Evolutionary conservation across 2,888 invertebrate species (phyloP).

Genomic region (Aspidapion aeneum): DNA sequence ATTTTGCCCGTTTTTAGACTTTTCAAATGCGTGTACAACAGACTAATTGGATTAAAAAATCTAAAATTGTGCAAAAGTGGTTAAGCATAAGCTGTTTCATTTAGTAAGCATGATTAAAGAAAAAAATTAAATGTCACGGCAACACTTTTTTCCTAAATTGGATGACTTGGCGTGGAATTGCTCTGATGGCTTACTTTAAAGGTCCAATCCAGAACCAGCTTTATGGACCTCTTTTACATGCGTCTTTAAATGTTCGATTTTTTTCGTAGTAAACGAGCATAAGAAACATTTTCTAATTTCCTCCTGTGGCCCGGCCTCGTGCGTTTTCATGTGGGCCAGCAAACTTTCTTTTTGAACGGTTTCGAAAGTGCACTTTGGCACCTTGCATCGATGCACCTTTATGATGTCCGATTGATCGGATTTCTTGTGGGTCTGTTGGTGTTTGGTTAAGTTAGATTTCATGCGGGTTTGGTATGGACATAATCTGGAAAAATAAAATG

Average conservation of each 20-base stretch:
- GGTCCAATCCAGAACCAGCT: conserved; percentile 12
- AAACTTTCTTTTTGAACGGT: conserved; percentile 24
- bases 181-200: no score
- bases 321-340: conserved; percentile 17
- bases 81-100: no score
- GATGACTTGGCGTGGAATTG: no score
- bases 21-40: no score
- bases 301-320: conserved; percentile 8
- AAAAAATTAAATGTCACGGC: no score
- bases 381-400: conserved; percentile 15
- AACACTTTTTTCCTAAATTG: no score
- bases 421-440: conserved; percentile 16
- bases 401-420: conserved; percentile 10
- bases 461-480: conserved; percentile 23
- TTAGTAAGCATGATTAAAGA: no score
- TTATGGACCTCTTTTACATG: conserved; percentile 21
- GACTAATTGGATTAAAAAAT: no score
- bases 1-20: no score
- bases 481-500: not conserved
- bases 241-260: conserved; percentile 13
- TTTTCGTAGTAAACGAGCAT: conserved; percentile 20
- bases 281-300: conserved; percentile 18
- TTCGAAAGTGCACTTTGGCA: conserved; percentile 16
- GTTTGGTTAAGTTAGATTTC: conserved; percentile 15
- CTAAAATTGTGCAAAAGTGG: no score